Percentiles rank a stretch among this genome's conserved stretches.
These are phyloP conservation scores for Pagetopsis macropterus DNA, from an alignment of 2,797 vertebrate species.

Conservation along the genomic window DNA sequence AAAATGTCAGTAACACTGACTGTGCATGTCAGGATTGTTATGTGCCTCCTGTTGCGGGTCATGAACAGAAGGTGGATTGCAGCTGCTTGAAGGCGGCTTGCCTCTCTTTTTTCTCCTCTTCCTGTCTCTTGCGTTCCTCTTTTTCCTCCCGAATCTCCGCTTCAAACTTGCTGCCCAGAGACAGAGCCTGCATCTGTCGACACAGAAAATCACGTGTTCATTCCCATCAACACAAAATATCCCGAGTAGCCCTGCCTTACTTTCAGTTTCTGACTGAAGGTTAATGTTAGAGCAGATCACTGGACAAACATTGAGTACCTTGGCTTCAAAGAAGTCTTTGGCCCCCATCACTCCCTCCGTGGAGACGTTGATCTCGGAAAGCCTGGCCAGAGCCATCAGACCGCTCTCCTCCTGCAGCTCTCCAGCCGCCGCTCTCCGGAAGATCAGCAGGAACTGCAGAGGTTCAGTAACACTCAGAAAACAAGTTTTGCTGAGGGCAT, in stretches of 20 bases:
- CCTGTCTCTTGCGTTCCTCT: constrained; percentile 89
- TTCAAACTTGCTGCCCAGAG: constrained; percentile 92
- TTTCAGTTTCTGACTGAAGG: neutral
- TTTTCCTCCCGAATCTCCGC: constrained; percentile 94
- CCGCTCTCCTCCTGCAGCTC: constrained; percentile 94
- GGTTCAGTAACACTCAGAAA: neutral
- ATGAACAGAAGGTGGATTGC: constrained; percentile 89
- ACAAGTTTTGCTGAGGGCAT: neutral
- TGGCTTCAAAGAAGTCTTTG: constrained; percentile 96
- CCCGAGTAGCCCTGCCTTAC: neutral
- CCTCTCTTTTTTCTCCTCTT: constrained; percentile 88
- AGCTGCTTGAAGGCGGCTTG: constrained; percentile 93
- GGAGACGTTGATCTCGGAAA: constrained; percentile 94
- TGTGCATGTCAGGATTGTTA: constrained; percentile 13
- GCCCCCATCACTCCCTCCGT: constrained; percentile 94
- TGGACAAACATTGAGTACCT: constrained; percentile 80
- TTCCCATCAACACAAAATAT: neutral
- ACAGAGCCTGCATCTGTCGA: constrained; percentile 89
- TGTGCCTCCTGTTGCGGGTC: constrained; percentile 23
- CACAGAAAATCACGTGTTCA: constrained; percentile 34
- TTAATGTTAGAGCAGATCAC: neutral
- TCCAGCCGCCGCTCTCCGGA: constrained; percentile 91
- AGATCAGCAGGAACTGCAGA: constrained; percentile 92
- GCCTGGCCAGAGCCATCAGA: constrained; percentile 91
- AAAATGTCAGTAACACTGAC: constrained; percentile 21